Base-by-base conservation (phyloP, 1,140 invertebrate genomes). In the Panagrolaimus sp. region DNA sequence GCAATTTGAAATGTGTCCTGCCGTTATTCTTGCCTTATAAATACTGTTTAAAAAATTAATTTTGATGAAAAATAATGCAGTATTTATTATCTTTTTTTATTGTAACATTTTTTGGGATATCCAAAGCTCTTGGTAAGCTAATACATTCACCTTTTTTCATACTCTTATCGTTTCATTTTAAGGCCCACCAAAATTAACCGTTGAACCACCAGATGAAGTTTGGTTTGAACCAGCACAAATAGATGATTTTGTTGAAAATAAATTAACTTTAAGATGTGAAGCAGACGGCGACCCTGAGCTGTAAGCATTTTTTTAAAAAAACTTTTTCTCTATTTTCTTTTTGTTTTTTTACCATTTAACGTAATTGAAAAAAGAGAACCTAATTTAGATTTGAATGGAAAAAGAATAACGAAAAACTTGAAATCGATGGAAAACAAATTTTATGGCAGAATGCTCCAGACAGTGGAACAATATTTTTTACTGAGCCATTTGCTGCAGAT, bases 371-470 rank as follows among this genome's bases (percentile, higher is more conserved):
- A 31, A 66, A 66, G 8, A 16, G 16, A 14, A 20, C 45, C n/a
- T 16, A 27, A 11, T 44, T 78, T 51, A 77, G 76, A 46, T 78
- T 76, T 65, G 44, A 65, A n/a, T 78, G 76, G 76, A 43, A 63
- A n/a, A 78, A 78, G 63, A 64, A 78, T 42, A 76, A 69, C 23
- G 68, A 75, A 27, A 66, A 61, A 16, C 66, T 78, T 23, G 63
- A 61, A 23, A 62, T 77, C 38, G 72, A 77, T 63, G 77, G 74
- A 44, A 68, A 68, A 43, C 64, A 47, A 42, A 63, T 71, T 63
- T 23, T 48, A 42, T 78, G 77, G 77, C 63, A 73, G 44, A 64
- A 66, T 44, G 45, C 67, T 14, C 66, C 69, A 7, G 66, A 78
- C 61, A 66, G 67, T 27, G 77, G 77, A n/a, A 66, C 65, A n/a